Percentiles rank a stretch among this genome's conserved stretches.
phyloP scores from a whole-genome alignment of 2,113 vertebrate genomes.

The Neolamprologus variostigma region DNA sequence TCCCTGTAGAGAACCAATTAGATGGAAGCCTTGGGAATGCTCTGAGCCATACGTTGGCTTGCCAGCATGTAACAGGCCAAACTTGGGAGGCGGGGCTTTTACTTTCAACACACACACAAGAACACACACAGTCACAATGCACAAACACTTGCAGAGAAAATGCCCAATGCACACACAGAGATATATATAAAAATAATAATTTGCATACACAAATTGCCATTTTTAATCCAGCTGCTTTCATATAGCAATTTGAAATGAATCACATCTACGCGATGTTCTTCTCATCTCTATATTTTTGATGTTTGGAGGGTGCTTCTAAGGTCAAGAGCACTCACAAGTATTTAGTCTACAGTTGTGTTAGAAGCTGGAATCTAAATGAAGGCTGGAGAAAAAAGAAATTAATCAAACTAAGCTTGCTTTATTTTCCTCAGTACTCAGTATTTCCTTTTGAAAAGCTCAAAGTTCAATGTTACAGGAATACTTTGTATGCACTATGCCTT shows the following conservation, averaged over 20 bases:
- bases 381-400: neutral
- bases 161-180: neutral
- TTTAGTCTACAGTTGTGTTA: neutral
- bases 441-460: neutral
- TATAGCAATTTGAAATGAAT: neutral
- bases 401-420: neutral
- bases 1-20: slow-evolving; percentile 32
- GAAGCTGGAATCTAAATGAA: neutral
- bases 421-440: neutral
- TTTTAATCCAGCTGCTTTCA: neutral
- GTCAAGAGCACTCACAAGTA: neutral
- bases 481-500: neutral
- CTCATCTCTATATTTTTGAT: neutral
- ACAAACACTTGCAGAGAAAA: neutral
- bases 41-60: slow-evolving; percentile 8
- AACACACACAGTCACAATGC: neutral
- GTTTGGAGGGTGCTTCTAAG: neutral
- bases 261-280: neutral
- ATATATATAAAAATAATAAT: neutral
- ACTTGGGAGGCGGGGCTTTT: neutral
- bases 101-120: neutral
- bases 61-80: slow-evolving; percentile 11
- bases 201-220: neutral
- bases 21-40: neutral
- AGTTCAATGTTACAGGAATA: neutral